Percentiles rank a stretch among this genome's conserved stretches.
Evolutionary conservation across 2,797 vertebrate species (phyloP).

Genomic region (Tolypeutes matacus): DNA sequence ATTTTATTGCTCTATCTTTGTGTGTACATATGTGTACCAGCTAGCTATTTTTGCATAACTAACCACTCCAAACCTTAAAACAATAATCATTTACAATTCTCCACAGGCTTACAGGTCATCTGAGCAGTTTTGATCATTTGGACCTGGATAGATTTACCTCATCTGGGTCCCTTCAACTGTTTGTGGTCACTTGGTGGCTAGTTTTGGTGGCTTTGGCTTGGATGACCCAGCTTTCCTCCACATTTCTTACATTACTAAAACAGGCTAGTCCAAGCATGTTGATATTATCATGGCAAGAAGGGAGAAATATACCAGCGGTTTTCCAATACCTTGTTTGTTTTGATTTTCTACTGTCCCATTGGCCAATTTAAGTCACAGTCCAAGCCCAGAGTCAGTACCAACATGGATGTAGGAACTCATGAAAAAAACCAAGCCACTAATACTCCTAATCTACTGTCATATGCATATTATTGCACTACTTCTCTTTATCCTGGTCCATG

Average conservation of each 20-base stretch:
- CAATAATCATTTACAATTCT: neutral
- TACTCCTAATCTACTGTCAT: neutral
- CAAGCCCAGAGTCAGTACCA: neutral
- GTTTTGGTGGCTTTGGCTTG: no score
- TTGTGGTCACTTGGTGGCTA: neutral
- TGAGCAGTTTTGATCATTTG: neutral
- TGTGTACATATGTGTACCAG: neutral
- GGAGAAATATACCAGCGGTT: neutral
- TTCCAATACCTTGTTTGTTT: neutral
- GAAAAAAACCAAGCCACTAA: neutral
- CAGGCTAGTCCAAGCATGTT: neutral
- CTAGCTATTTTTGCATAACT: neutral
- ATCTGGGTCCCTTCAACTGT: fast-evolving
- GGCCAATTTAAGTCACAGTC: neutral
- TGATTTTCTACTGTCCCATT: neutral
- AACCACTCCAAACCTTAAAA: neutral
- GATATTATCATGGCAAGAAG: neutral
- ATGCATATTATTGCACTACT: neutral
- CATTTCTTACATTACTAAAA: neutral
- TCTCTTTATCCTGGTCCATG: neutral
- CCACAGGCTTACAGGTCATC: neutral
- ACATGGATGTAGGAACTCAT: neutral
- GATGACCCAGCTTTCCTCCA: no score
- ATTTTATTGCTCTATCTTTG: neutral
- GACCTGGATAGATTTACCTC: neutral